A percentile compares a stretch with the other conserved stretches of the same genome.
phyloP scores from a whole-genome alignment of 2,888 invertebrate species.

The Papilio gigon region DNA sequence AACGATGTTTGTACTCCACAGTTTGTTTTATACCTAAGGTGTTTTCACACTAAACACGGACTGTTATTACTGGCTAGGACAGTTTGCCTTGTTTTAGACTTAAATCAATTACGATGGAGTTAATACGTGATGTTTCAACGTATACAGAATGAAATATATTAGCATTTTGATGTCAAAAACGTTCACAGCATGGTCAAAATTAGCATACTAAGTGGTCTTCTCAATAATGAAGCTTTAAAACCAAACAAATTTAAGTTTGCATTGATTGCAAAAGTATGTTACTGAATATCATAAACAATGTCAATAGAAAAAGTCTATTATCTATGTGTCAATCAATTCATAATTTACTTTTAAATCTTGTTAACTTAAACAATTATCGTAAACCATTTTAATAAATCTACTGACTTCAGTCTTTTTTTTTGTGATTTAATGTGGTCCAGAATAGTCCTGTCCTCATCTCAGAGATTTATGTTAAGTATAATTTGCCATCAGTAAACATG shows the following conservation, averaged over 20 bases:
- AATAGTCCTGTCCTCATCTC: conserved; percentile 41
- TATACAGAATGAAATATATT: conserved; percentile 18
- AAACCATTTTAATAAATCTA: conserved; percentile 34
- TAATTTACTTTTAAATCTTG: not conserved
- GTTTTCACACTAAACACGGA: conserved; percentile 48
- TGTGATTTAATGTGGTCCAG: conserved; percentile 28
- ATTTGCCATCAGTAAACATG: conserved; percentile 58
- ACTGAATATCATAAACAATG: too few species aligned
- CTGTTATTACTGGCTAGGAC: conserved; percentile 43
- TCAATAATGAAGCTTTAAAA: not conserved
- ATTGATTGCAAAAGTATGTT: too few species aligned
- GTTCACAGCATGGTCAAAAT: not conserved
- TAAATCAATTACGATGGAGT: conserved; percentile 37
- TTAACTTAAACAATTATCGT: not conserved
- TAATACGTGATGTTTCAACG: conserved; percentile 31
- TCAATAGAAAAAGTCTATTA: not conserved
- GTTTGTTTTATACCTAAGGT: conserved; percentile 48
- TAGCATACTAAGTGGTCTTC: not conserved
- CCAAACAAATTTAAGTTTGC: not conserved
- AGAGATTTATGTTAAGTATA: conserved; percentile 57
- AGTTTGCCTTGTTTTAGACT: conserved; percentile 35
- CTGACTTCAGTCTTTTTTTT: conserved; percentile 26
- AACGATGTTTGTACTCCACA: conserved; percentile 51
- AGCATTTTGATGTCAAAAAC: conserved; percentile 13
- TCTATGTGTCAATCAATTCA: not conserved